Evolutionary conservation across 2,888 invertebrate species (phyloP).

Genomic region (Polydesmus complanatus): DNA sequence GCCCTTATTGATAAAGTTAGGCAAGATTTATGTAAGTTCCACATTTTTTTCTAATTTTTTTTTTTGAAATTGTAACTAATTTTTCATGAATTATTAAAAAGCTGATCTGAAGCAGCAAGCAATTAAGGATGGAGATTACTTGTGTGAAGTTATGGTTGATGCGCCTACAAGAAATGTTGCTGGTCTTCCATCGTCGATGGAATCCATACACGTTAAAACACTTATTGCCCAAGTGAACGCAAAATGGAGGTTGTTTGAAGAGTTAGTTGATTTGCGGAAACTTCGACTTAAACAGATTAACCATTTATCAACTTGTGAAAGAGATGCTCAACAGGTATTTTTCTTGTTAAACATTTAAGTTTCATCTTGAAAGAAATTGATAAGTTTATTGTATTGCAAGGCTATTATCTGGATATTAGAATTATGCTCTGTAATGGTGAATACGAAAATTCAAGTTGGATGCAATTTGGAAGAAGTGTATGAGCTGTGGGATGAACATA

Average conservation of each 20-base stretch:
- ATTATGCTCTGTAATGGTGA: conserved; percentile 52
- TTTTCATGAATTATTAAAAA: not conserved
- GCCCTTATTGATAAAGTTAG: too few species aligned
- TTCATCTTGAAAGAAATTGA: not conserved
- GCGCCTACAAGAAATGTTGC: not conserved
- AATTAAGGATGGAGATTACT: conserved; percentile 11
- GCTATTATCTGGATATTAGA: conserved; percentile 64
- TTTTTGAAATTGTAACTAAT: not conserved
- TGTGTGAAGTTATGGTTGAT: conserved; percentile 8
- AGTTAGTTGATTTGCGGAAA: conserved; percentile 59
- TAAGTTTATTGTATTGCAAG: conserved; percentile 30
- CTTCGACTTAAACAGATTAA: conserved; percentile 61
- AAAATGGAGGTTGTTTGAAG: conserved; percentile 48
- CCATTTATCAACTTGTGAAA: conserved; percentile 59
- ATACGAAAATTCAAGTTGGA: conserved; percentile 56
- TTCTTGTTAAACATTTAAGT: not conserved
- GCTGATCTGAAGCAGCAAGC: conserved; percentile 1
- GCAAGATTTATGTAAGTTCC: not conserved
- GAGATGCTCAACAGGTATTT: conserved; percentile 51
- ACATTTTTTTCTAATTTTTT: not conserved
- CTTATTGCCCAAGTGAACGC: conserved; percentile 53
- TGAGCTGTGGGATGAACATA: conserved; percentile 56
- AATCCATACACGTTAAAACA: conserved; percentile 47
- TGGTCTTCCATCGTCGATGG: not conserved
- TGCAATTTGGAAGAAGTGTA: conserved; percentile 57